phyloP scores from a whole-genome alignment of 1,140 invertebrate genomes.

The Philopotamus ludificatus region DNA sequence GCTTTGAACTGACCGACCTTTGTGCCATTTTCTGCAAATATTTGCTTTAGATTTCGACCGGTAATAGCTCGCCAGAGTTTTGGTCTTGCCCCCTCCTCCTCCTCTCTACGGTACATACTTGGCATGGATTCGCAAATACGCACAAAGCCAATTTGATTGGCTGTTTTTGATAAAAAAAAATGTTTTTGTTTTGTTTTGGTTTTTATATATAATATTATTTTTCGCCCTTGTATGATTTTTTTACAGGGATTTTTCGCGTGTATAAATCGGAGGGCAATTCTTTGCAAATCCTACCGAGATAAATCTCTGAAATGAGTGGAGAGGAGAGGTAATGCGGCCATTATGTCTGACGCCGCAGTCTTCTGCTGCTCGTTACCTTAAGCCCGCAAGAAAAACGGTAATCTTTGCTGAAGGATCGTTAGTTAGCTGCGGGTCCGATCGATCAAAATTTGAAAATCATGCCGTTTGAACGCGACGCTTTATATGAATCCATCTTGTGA shows the following conservation, averaged over 20 bases:
- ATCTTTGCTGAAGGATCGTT: constrained; percentile 34
- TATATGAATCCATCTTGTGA: background rate
- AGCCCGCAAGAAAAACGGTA: constrained; percentile 30
- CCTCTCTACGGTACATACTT: too few relatives aligned
- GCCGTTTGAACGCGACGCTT: too few relatives aligned
- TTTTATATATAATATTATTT: too few relatives aligned
- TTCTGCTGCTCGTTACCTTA: constrained; percentile 30
- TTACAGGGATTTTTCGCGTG: background rate
- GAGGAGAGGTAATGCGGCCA: constrained; percentile 29
- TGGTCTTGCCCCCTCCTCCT: too few relatives aligned
- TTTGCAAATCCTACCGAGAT: background rate
- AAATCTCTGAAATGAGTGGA: constrained; percentile 8
- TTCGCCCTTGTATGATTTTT: too few relatives aligned
- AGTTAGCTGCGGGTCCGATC: constrained; percentile 26
- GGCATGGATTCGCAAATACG: too few relatives aligned
- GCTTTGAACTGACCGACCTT: constrained; percentile 26
- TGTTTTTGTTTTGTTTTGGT: too few relatives aligned
- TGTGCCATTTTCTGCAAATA: constrained; percentile 31
- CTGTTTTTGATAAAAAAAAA: too few relatives aligned
- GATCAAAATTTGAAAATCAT: too few relatives aligned
- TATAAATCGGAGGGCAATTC: background rate
- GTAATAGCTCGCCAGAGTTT: background rate
- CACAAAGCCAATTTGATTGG: background rate
- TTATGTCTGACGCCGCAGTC: constrained; percentile 24
- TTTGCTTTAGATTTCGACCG: constrained; percentile 26